Percentiles rank a stretch among this genome's conserved stretches.
phyloP scores from a whole-genome alignment of 2,797 vertebrate species.

The Anguilla obscura region DNA sequence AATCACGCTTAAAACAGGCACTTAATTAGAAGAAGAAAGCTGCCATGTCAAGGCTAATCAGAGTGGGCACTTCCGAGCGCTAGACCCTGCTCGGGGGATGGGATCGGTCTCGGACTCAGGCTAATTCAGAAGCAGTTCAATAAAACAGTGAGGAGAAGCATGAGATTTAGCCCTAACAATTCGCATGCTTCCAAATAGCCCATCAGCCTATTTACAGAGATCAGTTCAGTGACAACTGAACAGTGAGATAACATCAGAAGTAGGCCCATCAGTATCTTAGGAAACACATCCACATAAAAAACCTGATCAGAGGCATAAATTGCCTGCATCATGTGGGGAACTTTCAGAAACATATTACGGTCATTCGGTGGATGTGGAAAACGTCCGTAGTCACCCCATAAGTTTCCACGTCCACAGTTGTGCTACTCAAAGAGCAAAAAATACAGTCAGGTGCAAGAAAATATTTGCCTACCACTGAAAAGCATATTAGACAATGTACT shows the following conservation, averaged over 20 bases:
- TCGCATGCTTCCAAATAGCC: background rate
- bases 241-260: background rate
- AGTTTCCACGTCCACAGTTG: background rate
- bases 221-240: background rate
- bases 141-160: background rate
- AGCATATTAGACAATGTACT: background rate
- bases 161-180: background rate
- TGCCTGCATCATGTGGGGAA: background rate
- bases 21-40: conserved; percentile 29
- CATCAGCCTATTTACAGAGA: background rate
- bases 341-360: background rate
- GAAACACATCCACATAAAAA: background rate
- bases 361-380: background rate
- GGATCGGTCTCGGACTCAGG: background rate
- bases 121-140: conserved; percentile 4
- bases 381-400: background rate
- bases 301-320: background rate
- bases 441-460: background rate
- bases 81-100: background rate
- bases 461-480: background rate
- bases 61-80: background rate
- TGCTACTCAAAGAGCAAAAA: background rate
- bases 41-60: conserved; percentile 30
- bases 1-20: conserved; percentile 12
- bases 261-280: background rate